Evolutionary conservation across 2,888 invertebrate genomes (phyloP), one percentile per base, ranked within the genome.

Genomic region (Oligia strigilis): DNA sequence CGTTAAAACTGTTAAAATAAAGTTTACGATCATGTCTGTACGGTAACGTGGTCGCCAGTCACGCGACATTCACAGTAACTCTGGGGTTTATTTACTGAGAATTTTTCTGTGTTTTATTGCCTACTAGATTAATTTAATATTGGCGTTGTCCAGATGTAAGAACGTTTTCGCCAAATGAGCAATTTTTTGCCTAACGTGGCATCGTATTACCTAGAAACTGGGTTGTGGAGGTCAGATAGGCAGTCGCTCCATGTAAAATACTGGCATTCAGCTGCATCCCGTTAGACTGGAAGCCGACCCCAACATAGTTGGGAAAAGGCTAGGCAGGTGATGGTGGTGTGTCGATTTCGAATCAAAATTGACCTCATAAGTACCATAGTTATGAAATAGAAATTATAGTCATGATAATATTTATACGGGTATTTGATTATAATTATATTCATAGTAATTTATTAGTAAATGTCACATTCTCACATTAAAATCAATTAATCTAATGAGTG

Each of bases 1-100:
- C 71, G 67, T 36, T 74, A 43, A 64, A n/a, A 43, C 58, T 36
- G 76, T 82, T 66, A 60, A 81, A 78, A 84, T 86, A 86, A 83
- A 43, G 13, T 86, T 86, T 73, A 86, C 85, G 85, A 81, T 55
- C 17, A 9, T 40, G 64, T 67, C 69, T 55, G 72, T n/a, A 14
- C 71, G 6, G 9, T 29, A 19, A 13, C 62, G 62, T 19, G 49
- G 43, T 49, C 8, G 0, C 13, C 14, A 52, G 23, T 52, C 40
- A 9, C 14, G 62, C 46, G 40, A 76, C 82, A 66, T 52, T 75
- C 46, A 76, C 72, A 40, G 5, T 5, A 19, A 55, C 66, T 11
- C 67, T 46, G 8, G 8, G n/a, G 11, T 72, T 79, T 69, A 72
- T 84, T 43, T 69, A 43, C 62, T 55, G 55, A 8, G 14, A 14